A percentile compares a stretch with the other conserved stretches of the same genome.
phyloP scores from a whole-genome alignment of 2,888 invertebrate species.

The Scaptodrosophila latifasciaeformis region DNA sequence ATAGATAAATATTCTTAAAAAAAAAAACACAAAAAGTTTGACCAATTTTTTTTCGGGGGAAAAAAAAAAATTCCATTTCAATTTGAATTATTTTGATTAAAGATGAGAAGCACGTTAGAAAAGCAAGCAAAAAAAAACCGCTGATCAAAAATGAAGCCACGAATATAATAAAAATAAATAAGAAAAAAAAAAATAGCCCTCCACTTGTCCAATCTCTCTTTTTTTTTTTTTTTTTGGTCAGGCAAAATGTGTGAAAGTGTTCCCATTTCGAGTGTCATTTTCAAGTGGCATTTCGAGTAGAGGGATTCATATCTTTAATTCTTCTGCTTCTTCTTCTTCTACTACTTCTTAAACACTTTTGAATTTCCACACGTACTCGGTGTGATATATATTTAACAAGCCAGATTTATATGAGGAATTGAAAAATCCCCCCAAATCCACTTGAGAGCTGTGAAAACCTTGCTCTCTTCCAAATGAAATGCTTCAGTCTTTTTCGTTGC shows the following conservation, averaged over 20 bases:
- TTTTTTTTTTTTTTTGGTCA: too few relatives aligned
- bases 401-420: too few relatives aligned
- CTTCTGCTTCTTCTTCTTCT: not conserved
- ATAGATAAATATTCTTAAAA: too few relatives aligned
- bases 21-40: too few relatives aligned
- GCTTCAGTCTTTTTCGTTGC: not conserved
- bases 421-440: conserved; percentile 30
- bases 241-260: conserved; percentile 60
- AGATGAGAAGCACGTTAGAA: conserved; percentile 12
- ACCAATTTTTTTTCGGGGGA: too few relatives aligned
- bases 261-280: conserved; percentile 60
- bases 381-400: too few relatives aligned
- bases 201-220: too few relatives aligned
- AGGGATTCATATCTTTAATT: conserved; percentile 9
- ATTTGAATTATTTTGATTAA: conserved; percentile 43
- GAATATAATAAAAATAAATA: conserved; percentile 5
- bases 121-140: not conserved
- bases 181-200: too few relatives aligned
- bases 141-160: conserved; percentile 26
- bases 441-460: conserved; percentile 38
- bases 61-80: too few relatives aligned
- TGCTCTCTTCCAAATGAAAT: too few relatives aligned
- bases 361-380: conserved; percentile 31
- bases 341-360: too few relatives aligned
- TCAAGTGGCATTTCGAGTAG: conserved; percentile 25